These are phyloP conservation scores for Dendrocincla tyrannina DNA, from an alignment of 2,797 vertebrate species.

Conservation along the genomic window DNA sequence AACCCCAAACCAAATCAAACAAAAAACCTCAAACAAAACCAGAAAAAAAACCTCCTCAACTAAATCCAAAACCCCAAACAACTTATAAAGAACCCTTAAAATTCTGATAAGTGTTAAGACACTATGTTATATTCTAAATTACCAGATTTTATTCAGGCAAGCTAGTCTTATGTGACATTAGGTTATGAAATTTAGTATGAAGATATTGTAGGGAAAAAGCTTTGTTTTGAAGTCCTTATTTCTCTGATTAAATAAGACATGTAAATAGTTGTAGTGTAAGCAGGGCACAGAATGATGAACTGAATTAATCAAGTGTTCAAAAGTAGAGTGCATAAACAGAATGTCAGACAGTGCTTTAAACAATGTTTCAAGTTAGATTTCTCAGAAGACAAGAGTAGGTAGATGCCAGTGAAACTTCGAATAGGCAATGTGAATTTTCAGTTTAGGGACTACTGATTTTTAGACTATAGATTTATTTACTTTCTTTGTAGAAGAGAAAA, in stretches of 20 bases:
- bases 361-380: not conserved
- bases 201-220: not conserved
- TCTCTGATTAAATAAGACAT: not conserved
- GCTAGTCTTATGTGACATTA: not conserved
- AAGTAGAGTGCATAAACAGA: not conserved
- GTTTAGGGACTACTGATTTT: not conserved
- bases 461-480: not conserved
- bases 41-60: too few relatives aligned
- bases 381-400: not conserved
- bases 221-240: not conserved
- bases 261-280: not conserved
- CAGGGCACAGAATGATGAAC: not conserved
- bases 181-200: not conserved
- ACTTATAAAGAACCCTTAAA: not conserved
- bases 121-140: not conserved
- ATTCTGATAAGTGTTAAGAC: not conserved
- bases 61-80: not conserved
- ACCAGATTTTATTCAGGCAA: not conserved
- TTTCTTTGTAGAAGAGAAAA: not conserved
- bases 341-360: not conserved
- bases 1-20: fast-evolving
- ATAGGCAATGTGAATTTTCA: not conserved
- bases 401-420: not conserved
- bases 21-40: too few relatives aligned
- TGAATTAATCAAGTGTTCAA: not conserved